Percentiles rank a stretch among this genome's conserved stretches.
These are phyloP conservation scores for Poliocrania exsul DNA, from an alignment of 2,797 vertebrate species.

Conservation along the genomic window DNA sequence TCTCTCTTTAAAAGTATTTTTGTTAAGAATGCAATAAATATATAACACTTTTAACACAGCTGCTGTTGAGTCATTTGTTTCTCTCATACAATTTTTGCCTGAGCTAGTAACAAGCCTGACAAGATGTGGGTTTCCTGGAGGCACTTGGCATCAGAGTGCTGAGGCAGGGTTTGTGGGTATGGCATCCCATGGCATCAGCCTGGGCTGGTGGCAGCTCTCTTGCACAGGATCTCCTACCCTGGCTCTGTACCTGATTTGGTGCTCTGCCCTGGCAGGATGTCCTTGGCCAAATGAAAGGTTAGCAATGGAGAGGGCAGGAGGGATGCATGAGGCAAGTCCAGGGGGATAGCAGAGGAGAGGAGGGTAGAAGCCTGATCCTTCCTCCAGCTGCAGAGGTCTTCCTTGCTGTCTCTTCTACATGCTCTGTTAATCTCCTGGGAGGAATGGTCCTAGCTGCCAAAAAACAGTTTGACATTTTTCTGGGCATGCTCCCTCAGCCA, in stretches of 20 bases:
- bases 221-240: not conserved
- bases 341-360: not conserved
- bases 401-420: not conserved
- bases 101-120: not conserved
- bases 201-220: not conserved
- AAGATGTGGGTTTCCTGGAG: not conserved
- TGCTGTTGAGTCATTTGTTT: constrained; percentile 39
- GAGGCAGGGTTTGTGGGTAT: not conserved
- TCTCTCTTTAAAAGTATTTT: constrained; percentile 70
- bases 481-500: not conserved
- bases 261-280: not conserved
- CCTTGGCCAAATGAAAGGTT: fast-evolving
- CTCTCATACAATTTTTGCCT: not conserved
- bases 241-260: not conserved
- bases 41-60: constrained; percentile 63
- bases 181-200: not conserved
- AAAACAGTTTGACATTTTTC: not conserved
- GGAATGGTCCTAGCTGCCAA: not conserved
- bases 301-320: not conserved
- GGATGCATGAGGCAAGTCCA: not conserved
- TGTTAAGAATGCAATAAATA: constrained; percentile 80
- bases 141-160: not conserved
- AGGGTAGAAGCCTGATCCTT: not conserved
- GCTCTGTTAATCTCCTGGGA: not conserved
- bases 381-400: not conserved